Percentiles rank a stretch among this genome's conserved stretches.
Conservation (phyloP, 2,888 invertebrate species). For the Philereme vetulata region DNA sequence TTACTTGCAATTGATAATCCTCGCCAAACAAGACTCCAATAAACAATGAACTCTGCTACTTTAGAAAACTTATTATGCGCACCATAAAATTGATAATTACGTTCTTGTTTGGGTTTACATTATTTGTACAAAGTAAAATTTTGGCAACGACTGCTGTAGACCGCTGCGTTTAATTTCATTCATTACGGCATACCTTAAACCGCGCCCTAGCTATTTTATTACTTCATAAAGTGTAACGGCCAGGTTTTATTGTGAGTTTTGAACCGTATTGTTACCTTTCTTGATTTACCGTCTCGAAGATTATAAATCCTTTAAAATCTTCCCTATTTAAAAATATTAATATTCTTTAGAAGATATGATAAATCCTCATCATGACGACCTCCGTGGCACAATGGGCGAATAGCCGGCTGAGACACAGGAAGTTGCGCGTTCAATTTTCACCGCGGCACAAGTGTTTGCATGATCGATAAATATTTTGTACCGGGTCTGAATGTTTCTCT, state of each 20-base stretch:
- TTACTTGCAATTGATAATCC: too few species aligned
- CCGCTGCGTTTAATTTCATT: slow-evolving; percentile 32
- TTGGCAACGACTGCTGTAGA: slow-evolving; percentile 23
- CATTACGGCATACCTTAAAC: slow-evolving; percentile 30
- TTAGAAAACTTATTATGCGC: slow-evolving; percentile 11
- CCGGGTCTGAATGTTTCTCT: too few species aligned
- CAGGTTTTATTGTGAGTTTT: slow-evolving; percentile 33
- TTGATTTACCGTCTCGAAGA: slow-evolving; percentile 25
- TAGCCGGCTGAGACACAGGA: too few species aligned
- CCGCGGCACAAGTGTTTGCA: too few species aligned
- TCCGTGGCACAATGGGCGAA: too few species aligned
- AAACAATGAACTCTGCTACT: not conserved
- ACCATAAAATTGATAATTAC: slow-evolving; percentile 20
- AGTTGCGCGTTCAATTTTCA: too few species aligned
- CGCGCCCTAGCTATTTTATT: slow-evolving; percentile 31
- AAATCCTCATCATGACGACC: too few species aligned
- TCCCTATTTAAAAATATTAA: too few species aligned
- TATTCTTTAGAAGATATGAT: too few species aligned
- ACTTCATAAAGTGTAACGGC: slow-evolving; percentile 34
- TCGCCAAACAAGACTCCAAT: not conserved
- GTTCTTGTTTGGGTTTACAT: slow-evolving; percentile 24
- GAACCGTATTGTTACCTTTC: slow-evolving; percentile 33
- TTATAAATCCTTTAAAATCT: not conserved
- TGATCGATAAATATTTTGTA: too few species aligned
- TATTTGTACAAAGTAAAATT: slow-evolving; percentile 22